phyloP scores from a whole-genome alignment of 2,113 vertebrate genomes.

The Cyanistes caeruleus region DNA sequence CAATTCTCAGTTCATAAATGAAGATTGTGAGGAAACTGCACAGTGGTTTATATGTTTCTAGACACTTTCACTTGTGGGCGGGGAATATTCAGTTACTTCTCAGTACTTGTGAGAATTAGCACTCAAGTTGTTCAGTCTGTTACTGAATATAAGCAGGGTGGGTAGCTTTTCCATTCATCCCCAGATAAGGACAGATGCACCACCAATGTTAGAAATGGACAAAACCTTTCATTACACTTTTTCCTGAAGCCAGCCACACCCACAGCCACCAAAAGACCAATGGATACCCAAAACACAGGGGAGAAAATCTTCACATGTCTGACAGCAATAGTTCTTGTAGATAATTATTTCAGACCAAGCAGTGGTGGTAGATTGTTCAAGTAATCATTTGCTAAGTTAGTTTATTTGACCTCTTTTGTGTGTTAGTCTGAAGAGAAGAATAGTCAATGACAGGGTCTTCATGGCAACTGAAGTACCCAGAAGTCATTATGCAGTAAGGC shows the following conservation, averaged over 20 bases:
- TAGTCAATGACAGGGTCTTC: neutral
- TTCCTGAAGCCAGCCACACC: neutral
- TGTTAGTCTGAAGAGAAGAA: neutral
- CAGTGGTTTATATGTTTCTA: neutral
- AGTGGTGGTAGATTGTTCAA: neutral
- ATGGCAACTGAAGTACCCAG: neutral
- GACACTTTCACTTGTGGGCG: neutral
- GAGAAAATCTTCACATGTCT: neutral
- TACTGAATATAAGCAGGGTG: neutral
- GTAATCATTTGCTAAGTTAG: neutral
- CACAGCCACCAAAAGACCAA: neutral
- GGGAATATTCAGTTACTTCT: neutral
- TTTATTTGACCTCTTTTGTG: neutral
- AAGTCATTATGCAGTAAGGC: neutral
- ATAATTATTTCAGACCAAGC: neutral
- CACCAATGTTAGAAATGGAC: neutral
- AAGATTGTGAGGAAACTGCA: neutral
- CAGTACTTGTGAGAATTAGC: neutral
- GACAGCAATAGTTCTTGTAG: neutral
- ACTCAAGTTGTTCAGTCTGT: neutral
- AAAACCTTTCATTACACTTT: neutral
- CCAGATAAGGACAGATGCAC: neutral
- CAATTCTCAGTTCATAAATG: neutral
- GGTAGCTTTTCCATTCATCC: neutral
- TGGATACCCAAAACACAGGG: neutral